Base-by-base conservation (phyloP, 2,888 invertebrate genomes). In the Tanypteryx hageni region DNA sequence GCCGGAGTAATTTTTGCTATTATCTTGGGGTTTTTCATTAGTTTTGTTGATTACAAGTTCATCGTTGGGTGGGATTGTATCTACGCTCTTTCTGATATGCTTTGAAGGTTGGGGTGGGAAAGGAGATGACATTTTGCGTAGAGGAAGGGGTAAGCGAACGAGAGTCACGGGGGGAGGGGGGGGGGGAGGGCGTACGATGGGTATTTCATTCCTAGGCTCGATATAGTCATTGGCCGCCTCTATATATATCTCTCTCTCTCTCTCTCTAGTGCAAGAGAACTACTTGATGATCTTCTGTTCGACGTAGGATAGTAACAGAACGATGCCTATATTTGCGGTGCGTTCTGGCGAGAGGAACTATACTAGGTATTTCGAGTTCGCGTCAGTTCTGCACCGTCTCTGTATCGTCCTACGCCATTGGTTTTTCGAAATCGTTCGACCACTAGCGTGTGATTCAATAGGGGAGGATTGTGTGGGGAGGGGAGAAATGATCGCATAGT, bases 121-220 rank as follows among this genome's bases (percentile, higher is more conserved):
- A 76, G 27, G 16, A 64, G 64, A 64, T 68, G 68, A 4, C 27
- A 13, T 27, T 76, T 76, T 76, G 76, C 3, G 76, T 68, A 10
- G 22, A 76, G 76, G 27, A 22, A 27, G 76, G 76, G 27, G 22
- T 22, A 22, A 22, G 27, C 76, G 10, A 22, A 76, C 76, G 10
- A 27, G 27, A 76, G 76, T 1, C 44, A 44, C 3, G 1, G 76
- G 76, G 27, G 22, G 22, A 22, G 44, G 5, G 44, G 44, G 27
- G 27, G 22, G 3, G 76, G 27, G 27, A 27, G 76, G 68, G 64
- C 13, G 22, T 68, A 22, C 76, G 76, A 76, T 76, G 27, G 27
- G 22, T 22, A 76, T 76, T 22, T 76, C 76, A 76, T 76, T 76
- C 76, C 76, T n/a, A 22, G 22, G 76, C 64, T 76, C 76, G 76